These are phyloP conservation scores for Agapostemon virescens DNA, from an alignment of 2,888 invertebrate genomes.

Conservation along the genomic window DNA sequence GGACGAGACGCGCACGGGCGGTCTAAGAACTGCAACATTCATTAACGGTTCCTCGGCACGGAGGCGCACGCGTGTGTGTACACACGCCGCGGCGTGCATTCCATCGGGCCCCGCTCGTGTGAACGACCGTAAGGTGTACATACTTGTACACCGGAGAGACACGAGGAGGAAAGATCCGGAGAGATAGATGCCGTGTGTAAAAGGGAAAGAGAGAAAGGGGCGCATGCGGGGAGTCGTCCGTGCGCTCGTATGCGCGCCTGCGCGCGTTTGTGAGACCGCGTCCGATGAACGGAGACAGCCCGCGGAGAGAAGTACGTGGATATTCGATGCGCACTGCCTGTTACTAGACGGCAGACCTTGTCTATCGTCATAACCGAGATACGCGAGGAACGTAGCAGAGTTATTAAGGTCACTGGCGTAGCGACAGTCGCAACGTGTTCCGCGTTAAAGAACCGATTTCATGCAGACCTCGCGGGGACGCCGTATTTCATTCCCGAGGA, in stretches of 20 bases:
- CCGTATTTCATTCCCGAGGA: background rate
- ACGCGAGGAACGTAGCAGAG: constrained; percentile 72
- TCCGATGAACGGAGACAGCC: constrained; percentile 12
- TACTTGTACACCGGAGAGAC: constrained; percentile 50
- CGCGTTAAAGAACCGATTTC: constrained; percentile 27
- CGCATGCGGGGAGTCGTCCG: background rate
- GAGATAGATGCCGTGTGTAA: constrained; percentile 45
- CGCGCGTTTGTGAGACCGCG: background rate
- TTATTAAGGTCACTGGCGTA: constrained; percentile 77
- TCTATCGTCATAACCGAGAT: constrained; percentile 74
- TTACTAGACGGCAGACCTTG: constrained; percentile 73
- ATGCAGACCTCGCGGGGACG: background rate
- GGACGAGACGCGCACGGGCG: constrained; percentile 50
- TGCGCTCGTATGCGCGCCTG: constrained; percentile 4
- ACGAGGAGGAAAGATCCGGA: constrained; percentile 48
- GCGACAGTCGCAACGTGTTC: constrained; percentile 44
- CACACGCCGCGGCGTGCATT: constrained; percentile 61
- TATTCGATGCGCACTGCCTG: constrained; percentile 72
- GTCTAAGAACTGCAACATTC: constrained; percentile 74
- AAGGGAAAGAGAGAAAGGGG: constrained; percentile 38
- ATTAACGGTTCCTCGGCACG: constrained; percentile 76
- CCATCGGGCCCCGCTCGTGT: constrained; percentile 68
- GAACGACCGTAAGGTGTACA: constrained; percentile 69
- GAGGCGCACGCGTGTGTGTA: constrained; percentile 48
- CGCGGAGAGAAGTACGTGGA: constrained; percentile 32